Evolutionary conservation across 92 coral and sea anemone species (phyloP).

Genomic region (Siderastrea siderea): DNA sequence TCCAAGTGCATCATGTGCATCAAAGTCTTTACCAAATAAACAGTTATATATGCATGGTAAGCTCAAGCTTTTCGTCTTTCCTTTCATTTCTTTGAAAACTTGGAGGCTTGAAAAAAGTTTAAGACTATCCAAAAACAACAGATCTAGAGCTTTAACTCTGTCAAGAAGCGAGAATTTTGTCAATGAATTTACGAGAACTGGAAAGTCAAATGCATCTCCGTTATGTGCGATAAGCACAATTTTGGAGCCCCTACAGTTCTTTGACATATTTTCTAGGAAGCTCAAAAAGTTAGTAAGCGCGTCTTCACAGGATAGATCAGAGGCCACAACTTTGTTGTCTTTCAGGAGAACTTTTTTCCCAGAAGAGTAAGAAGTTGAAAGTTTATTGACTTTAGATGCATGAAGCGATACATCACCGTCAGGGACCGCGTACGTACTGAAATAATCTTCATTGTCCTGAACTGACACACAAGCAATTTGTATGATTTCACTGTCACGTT

Average conservation of each 20-base stretch:
- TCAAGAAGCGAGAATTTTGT: neutral
- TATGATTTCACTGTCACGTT: no score
- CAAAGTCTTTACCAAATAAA: neutral
- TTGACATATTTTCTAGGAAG: neutral
- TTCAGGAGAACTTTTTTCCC: neutral
- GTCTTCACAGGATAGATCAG: neutral
- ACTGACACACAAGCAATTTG: no score
- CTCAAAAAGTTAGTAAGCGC: neutral
- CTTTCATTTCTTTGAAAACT: neutral
- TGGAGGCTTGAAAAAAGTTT: neutral
- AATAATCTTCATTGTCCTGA: neutral
- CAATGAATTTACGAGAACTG: neutral
- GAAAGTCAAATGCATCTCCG: neutral
- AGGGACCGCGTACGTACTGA: neutral
- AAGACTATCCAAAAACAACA: neutral
- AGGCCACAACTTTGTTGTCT: neutral
- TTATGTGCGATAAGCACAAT: neutral
- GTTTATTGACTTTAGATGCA: neutral
- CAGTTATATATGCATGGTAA: neutral
- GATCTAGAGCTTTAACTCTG: neutral
- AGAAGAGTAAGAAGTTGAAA: neutral
- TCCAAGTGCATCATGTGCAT: constrained; percentile 10
- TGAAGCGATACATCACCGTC: neutral
- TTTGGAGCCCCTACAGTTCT: neutral
- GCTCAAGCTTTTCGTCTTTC: neutral